These are phyloP conservation scores for Neodiprion virginianus DNA, from an alignment of 1,140 invertebrate species.

Conservation along the genomic window DNA sequence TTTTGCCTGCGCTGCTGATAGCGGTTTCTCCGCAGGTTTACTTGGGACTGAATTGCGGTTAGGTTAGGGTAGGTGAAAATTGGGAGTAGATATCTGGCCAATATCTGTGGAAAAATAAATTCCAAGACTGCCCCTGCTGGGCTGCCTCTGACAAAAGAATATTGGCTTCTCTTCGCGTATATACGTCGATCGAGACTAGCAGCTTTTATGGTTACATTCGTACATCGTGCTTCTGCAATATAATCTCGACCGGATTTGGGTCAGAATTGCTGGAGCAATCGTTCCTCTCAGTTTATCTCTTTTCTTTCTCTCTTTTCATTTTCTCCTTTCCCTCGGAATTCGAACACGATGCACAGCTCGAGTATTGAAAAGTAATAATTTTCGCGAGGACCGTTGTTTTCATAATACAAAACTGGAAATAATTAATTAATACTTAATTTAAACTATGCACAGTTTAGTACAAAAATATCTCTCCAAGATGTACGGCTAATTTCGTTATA, in stretches of 20 bases:
- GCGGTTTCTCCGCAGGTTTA: background rate
- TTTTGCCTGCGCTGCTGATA: background rate
- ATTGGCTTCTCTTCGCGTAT: background rate
- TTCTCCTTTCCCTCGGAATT: background rate
- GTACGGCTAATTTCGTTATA: too few relatives aligned
- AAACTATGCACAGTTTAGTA: too few relatives aligned
- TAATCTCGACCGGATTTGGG: too few relatives aligned
- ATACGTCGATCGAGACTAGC: background rate
- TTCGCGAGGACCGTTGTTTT: too few relatives aligned
- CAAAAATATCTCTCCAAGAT: too few relatives aligned
- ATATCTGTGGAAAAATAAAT: constrained; percentile 6
- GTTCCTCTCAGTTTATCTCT: background rate
- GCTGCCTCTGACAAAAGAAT: background rate
- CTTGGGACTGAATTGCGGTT: background rate
- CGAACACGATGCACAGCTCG: background rate
- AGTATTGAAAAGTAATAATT: background rate
- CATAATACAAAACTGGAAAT: too few relatives aligned
- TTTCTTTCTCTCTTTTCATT: background rate
- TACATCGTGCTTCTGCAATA: background rate
- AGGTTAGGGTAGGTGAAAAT: background rate
- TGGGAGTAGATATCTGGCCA: background rate
- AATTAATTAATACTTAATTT: too few relatives aligned
- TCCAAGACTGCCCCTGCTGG: background rate
- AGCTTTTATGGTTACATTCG: constrained; percentile 5
- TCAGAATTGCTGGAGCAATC: too few relatives aligned